phyloP scores from a whole-genome alignment of 2,797 vertebrate species.

The Tokudaia tokunoshimensis region DNA sequence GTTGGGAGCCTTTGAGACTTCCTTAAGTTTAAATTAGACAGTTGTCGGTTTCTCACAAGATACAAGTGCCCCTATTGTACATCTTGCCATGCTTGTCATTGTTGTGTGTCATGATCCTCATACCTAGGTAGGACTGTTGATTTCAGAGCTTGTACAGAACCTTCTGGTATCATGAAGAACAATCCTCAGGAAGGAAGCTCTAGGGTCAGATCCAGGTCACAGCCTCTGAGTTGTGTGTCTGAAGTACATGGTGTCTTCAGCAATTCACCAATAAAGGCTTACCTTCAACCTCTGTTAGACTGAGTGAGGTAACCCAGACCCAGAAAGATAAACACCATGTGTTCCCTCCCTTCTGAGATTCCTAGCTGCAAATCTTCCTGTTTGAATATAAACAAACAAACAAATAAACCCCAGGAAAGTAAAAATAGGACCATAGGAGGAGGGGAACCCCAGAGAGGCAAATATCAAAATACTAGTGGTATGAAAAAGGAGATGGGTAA shows the following conservation, averaged over 20 bases:
- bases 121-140: not conserved
- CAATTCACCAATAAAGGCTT: not conserved
- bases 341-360: not conserved
- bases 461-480: not conserved
- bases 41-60: not conserved
- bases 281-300: not conserved
- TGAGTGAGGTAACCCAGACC: not conserved
- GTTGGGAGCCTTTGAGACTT: not conserved
- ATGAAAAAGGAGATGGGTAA: not conserved
- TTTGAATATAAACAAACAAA: not conserved
- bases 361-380: not conserved
- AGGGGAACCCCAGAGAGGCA: not conserved
- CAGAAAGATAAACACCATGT: not conserved
- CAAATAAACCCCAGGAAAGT: not conserved
- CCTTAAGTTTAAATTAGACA: not conserved
- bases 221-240: too few species aligned
- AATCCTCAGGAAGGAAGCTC: not conserved
- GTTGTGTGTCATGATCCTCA: not conserved
- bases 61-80: not conserved
- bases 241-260: not conserved
- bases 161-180: not conserved
- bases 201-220: not conserved
- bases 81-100: too few species aligned
- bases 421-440: not conserved
- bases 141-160: not conserved